Conservation (phyloP, 2,888 invertebrate genomes). For the Chalcosyrphus nemorum region DNA sequence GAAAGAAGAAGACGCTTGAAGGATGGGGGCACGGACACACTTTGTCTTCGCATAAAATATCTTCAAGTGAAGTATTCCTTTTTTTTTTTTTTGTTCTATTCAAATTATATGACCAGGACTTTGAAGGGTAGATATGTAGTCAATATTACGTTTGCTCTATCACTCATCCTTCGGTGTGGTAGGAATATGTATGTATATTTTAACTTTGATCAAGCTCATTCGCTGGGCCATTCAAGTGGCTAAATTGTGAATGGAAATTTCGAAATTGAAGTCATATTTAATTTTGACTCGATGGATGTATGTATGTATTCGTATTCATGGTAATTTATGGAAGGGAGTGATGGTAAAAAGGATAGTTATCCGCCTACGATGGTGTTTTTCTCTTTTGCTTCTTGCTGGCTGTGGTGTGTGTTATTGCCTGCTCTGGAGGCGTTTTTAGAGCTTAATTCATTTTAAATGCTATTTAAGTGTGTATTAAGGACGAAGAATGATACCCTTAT, state of each 20-base stretch:
- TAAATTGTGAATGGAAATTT: slow-evolving; percentile 50
- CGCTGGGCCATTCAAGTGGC: slow-evolving; percentile 28
- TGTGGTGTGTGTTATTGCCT: neutral
- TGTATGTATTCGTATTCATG: slow-evolving; percentile 18
- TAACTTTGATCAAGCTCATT: slow-evolving; percentile 48
- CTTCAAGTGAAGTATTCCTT: slow-evolving; percentile 19
- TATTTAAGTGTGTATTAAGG: slow-evolving; percentile 51
- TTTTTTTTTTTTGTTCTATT: slow-evolving; percentile 59
- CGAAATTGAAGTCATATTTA: slow-evolving; percentile 63
- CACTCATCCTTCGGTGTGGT: slow-evolving; percentile 30
- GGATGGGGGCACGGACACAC: neutral
- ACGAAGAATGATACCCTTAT: slow-evolving; percentile 32
- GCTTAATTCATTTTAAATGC: slow-evolving; percentile 65
- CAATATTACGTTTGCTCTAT: slow-evolving; percentile 26
- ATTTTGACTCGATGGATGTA: slow-evolving; percentile 46
- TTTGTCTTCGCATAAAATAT: slow-evolving; percentile 48
- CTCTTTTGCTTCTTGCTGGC: too few relatives aligned
- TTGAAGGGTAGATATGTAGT: neutral
- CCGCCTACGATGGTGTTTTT: neutral
- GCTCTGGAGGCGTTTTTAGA: slow-evolving; percentile 27
- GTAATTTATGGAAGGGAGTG: slow-evolving; percentile 26
- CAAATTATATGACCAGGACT: slow-evolving; percentile 36
- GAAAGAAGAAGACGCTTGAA: slow-evolving; percentile 13
- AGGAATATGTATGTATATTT: slow-evolving; percentile 41
- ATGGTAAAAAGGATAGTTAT: slow-evolving; percentile 11